These are phyloP conservation scores for Scalopus aquaticus DNA, from an alignment of 2,113 vertebrate species.

Conservation along the genomic window DNA sequence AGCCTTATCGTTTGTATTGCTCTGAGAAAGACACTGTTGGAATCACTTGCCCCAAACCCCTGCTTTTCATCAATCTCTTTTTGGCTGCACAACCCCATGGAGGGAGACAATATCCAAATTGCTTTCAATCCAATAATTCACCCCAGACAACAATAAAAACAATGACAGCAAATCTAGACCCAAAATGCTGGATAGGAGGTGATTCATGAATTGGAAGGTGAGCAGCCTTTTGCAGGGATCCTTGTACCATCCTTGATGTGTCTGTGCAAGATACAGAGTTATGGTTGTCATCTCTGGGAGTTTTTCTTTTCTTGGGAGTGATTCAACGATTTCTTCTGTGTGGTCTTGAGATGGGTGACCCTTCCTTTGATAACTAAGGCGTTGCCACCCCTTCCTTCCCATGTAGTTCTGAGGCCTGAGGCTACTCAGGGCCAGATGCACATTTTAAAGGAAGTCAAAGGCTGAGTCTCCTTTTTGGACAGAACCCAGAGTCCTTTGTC, in stretches of 20 bases:
- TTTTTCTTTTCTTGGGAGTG: neutral
- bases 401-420: neutral
- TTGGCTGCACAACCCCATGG: slow-evolving; percentile 44
- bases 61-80: slow-evolving; percentile 66
- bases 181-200: neutral
- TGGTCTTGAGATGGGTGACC: neutral
- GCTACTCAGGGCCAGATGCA: neutral
- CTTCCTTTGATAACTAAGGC: neutral
- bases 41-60: slow-evolving; percentile 12
- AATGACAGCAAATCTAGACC: slow-evolving; percentile 39
- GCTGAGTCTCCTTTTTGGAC: neutral
- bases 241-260: neutral
- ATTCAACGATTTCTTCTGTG: neutral
- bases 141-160: slow-evolving; percentile 45
- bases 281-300: neutral
- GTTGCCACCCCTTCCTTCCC: neutral
- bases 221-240: neutral
- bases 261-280: slow-evolving; percentile 31
- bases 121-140: slow-evolving; percentile 63
- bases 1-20: slow-evolving; percentile 55
- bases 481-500: neutral
- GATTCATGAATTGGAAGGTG: neutral
- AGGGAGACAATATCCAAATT: slow-evolving; percentile 65
- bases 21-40: slow-evolving; percentile 40
- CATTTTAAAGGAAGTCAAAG: neutral